These are phyloP conservation scores for Epiblema foenella DNA, from an alignment of 2,888 invertebrate genomes.

Conservation along the genomic window DNA sequence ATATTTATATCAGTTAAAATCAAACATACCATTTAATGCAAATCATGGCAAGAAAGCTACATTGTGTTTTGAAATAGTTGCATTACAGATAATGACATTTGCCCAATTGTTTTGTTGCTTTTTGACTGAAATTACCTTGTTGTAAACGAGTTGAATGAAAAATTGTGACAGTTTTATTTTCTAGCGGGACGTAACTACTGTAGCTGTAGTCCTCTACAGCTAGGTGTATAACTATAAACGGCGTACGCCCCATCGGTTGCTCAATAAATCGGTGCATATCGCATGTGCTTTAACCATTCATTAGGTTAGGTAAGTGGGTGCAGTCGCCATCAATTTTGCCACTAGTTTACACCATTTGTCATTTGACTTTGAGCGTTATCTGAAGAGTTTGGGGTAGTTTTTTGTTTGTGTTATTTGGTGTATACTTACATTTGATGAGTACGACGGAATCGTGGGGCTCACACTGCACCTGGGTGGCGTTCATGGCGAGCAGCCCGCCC, in stretches of 20 bases:
- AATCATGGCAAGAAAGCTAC: too few relatives aligned
- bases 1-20: too few relatives aligned
- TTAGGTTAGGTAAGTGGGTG: constrained; percentile 15
- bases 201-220: background rate
- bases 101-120: background rate
- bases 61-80: too few relatives aligned
- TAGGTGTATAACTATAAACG: constrained; percentile 13
- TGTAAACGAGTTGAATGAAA: background rate
- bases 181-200: background rate
- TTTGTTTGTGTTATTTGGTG: constrained; percentile 12
- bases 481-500: constrained; percentile 84
- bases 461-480: constrained; percentile 87
- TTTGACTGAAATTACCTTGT: background rate
- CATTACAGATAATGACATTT: background rate
- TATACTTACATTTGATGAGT: constrained; percentile 89
- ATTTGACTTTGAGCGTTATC: constrained; percentile 16
- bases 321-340: background rate
- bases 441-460: constrained; percentile 89
- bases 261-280: constrained; percentile 26
- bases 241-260: constrained; percentile 7
- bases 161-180: background rate
- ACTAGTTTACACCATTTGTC: background rate
- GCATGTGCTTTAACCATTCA: constrained; percentile 17
- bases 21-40: too few relatives aligned
- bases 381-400: constrained; percentile 2